A percentile compares a stretch with the other conserved stretches of the same genome.
These are phyloP conservation scores for Cyphomyrus plagiostoma DNA, from an alignment of 2,113 vertebrate genomes.

Conservation along the genomic window DNA sequence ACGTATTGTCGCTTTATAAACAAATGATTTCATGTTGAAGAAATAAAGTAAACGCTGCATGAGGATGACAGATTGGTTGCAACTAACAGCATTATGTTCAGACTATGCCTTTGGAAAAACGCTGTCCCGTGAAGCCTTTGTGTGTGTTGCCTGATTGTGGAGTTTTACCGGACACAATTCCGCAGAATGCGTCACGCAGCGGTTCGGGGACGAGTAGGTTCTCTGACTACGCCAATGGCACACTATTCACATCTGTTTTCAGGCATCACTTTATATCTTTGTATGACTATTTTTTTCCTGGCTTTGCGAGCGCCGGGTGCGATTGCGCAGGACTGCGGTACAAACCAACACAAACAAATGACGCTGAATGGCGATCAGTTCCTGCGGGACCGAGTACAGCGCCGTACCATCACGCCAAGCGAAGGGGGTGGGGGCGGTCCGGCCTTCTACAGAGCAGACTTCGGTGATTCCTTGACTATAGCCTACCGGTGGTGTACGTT, in stretches of 20 bases:
- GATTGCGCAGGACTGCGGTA: neutral
- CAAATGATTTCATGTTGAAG: neutral
- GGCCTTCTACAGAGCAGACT: neutral
- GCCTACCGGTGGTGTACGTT: neutral
- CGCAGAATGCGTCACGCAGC: neutral
- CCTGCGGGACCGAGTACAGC: neutral
- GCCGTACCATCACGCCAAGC: neutral
- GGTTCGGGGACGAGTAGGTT: neutral
- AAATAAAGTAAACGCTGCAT: neutral
- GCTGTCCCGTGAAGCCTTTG: neutral
- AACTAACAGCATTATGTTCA: neutral
- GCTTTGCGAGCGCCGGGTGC: neutral
- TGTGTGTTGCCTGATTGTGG: neutral
- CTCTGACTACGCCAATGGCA: neutral
- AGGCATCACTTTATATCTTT: neutral
- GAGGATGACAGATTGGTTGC: neutral
- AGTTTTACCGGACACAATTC: neutral
- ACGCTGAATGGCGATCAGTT: neutral
- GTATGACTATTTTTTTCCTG: neutral
- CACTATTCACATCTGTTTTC: neutral
- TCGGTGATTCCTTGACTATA: neutral
- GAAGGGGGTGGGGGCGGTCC: neutral
- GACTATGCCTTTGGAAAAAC: neutral
- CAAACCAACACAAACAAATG: neutral
- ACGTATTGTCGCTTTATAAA: neutral